Conservation (phyloP, 2,113 vertebrate species). For the Hydrolagus affinis region DNA sequence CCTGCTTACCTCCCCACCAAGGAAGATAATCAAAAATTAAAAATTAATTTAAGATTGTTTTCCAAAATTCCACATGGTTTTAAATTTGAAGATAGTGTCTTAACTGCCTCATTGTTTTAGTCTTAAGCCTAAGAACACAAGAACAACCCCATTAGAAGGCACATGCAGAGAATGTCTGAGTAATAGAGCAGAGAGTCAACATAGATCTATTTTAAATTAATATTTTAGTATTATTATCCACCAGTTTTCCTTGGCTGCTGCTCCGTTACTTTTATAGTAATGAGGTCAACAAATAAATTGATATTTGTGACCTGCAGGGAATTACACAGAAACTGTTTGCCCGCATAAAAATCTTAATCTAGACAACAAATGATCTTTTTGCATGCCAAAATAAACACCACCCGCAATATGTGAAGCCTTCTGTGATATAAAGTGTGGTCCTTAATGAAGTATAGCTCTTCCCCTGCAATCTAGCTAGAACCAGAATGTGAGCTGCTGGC, state of each 20-base stretch:
- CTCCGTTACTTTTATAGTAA: not conserved
- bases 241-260: not conserved
- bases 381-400: too few species aligned
- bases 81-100: too few species aligned
- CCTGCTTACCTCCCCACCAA: too few species aligned
- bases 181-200: not conserved
- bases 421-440: not conserved
- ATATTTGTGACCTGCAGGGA: not conserved
- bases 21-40: too few species aligned
- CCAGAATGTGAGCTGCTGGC: conserved; percentile 1
- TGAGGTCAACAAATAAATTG: not conserved
- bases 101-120: too few species aligned
- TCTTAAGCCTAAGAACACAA: not conserved
- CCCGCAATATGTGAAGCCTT: not conserved
- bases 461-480: not conserved
- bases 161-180: not conserved
- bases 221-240: too few species aligned
- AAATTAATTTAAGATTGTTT: too few species aligned
- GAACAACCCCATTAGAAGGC: not conserved
- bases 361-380: not conserved
- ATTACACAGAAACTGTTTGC: not conserved
- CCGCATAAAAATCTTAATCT: not conserved
- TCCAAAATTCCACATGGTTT: too few species aligned
- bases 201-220: not conserved
- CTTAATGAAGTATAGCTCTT: not conserved